Conservation (phyloP, 1,140 invertebrate genomes). For the Pteromalus puparum region DNA sequence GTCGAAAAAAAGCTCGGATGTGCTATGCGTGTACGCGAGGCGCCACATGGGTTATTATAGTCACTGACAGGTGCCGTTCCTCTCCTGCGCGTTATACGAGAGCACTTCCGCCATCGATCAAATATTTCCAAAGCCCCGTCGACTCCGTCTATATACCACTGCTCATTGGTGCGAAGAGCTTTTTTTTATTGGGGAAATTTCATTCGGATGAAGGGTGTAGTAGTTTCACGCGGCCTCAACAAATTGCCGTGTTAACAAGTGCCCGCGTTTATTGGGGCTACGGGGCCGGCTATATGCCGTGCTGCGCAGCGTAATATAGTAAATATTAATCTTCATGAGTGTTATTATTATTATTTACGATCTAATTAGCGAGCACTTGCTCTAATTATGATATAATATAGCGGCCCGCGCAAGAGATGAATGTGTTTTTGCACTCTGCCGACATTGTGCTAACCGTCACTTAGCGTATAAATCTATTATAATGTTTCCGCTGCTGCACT, state of each 20-base stretch:
- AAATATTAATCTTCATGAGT: slow-evolving; percentile 23
- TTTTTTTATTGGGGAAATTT: neutral
- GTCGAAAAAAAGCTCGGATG: neutral
- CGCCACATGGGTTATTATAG: slow-evolving; percentile 18
- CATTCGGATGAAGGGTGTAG: neutral
- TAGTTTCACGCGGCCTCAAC: neutral
- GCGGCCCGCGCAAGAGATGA: neutral
- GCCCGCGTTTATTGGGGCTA: neutral
- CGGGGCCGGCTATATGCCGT: neutral
- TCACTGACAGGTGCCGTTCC: slow-evolving; percentile 38
- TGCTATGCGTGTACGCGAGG: neutral
- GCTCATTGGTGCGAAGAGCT: neutral
- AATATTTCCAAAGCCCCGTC: neutral
- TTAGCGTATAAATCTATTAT: neutral
- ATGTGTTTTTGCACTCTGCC: neutral
- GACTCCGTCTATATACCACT: too few species aligned
- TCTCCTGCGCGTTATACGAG: neutral
- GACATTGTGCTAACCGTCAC: neutral
- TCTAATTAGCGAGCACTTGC: slow-evolving; percentile 31
- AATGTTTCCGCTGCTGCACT: neutral
- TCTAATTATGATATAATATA: neutral
- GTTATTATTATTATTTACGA: slow-evolving; percentile 9
- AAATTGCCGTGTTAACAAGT: neutral
- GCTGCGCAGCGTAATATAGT: neutral
- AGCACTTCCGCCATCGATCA: neutral